These are phyloP conservation scores for Microtus ochrogaster DNA, from an alignment of 2,113 vertebrate species.

Conservation along the genomic window DNA sequence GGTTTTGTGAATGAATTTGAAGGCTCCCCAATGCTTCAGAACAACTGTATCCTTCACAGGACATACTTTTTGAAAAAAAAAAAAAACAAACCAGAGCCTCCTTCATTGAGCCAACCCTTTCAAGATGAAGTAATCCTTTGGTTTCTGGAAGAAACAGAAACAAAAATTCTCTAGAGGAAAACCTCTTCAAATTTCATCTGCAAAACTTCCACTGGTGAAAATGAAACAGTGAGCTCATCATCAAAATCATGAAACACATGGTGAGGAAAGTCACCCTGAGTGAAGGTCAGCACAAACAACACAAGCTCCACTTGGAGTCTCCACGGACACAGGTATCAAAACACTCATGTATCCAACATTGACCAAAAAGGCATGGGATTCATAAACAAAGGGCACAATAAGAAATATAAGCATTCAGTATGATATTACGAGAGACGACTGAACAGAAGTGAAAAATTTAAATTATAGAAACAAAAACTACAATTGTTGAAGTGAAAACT, in stretches of 20 bases:
- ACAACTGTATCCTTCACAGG: background rate
- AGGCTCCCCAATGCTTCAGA: background rate
- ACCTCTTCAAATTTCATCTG: background rate
- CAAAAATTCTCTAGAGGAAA: conserved; percentile 33
- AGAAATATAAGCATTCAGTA: conserved; percentile 4
- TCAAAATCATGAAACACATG: conserved; percentile 26
- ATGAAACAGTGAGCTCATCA: background rate
- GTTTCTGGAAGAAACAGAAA: conserved; percentile 29
- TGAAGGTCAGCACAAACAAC: conserved; percentile 14
- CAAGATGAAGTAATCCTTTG: conserved; percentile 6
- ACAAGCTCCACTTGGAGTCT: background rate
- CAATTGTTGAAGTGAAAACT: background rate
- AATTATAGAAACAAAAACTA: conserved; percentile 1
- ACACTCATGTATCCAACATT: background rate
- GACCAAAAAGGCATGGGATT: background rate
- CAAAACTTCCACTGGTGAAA: background rate
- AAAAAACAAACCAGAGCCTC: background rate
- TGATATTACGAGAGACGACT: background rate
- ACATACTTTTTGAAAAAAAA: conserved; percentile 23
- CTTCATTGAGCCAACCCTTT: background rate
- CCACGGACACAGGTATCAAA: conserved; percentile 1
- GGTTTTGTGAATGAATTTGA: conserved; percentile 8
- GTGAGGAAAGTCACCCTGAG: background rate
- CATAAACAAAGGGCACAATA: background rate
- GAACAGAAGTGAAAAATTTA: conserved; percentile 23